Evolutionary conservation across 2,113 vertebrate genomes (phyloP).

Genomic region (Chionomys nivalis): DNA sequence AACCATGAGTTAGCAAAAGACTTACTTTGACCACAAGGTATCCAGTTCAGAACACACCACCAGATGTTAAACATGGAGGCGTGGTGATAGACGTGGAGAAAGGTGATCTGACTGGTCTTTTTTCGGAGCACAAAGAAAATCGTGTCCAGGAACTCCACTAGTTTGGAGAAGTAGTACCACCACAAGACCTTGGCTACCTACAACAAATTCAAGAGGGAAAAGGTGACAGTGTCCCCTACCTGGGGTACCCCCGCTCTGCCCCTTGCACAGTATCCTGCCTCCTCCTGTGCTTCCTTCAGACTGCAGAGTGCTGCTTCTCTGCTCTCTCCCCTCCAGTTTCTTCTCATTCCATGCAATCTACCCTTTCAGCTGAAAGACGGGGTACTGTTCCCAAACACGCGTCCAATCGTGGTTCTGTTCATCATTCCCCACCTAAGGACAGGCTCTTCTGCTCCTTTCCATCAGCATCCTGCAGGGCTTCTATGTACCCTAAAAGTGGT

Average conservation of each 20-base stretch:
- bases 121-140: conserved; percentile 94
- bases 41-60: conserved; percentile 96
- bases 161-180: conserved; percentile 96
- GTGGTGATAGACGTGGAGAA: conserved; percentile 94
- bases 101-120: conserved; percentile 92
- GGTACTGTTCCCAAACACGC: not conserved
- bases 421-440: rapidly evolving
- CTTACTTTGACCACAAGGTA: conserved; percentile 95
- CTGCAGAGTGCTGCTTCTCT: rapidly evolving
- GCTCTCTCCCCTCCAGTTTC: not conserved
- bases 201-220: not conserved
- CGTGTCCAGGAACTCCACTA: conserved; percentile 93
- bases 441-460: not conserved
- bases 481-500: rapidly evolving
- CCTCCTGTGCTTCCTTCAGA: not conserved
- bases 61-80: conserved; percentile 95
- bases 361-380: rapidly evolving
- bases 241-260: not conserved
- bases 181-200: conserved; percentile 93
- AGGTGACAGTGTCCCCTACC: not conserved
- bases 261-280: rapidly evolving
- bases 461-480: not conserved
- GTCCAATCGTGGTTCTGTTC: too few relatives aligned
- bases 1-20: conserved; percentile 33
- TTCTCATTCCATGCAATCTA: not conserved